Percentiles rank a stretch among this genome's conserved stretches.
These are phyloP conservation scores for Syrista parreyssii DNA, from an alignment of 2,888 invertebrate genomes.

Conservation along the genomic window DNA sequence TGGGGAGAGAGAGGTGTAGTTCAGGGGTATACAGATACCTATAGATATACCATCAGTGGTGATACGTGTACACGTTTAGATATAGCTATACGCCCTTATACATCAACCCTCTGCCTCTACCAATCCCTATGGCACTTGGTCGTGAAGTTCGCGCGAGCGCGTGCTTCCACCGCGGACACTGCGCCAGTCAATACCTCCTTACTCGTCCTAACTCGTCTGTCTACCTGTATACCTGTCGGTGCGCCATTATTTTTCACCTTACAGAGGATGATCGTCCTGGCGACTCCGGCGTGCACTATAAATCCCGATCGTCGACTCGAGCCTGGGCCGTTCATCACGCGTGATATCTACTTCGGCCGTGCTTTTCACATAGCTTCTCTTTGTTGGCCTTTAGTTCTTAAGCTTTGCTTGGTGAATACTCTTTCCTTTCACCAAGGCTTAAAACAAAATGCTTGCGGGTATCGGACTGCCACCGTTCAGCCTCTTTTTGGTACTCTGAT, in stretches of 20 bases:
- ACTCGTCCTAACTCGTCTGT: slow-evolving; percentile 13
- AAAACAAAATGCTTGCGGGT: neutral
- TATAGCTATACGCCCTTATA: neutral
- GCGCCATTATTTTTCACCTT: neutral
- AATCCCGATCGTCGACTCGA: neutral
- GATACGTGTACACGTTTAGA: neutral
- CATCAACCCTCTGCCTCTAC: slow-evolving; percentile 12
- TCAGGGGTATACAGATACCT: slow-evolving; percentile 16
- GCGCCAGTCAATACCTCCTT: slow-evolving; percentile 44
- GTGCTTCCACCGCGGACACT: slow-evolving; percentile 28
- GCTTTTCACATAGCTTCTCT: neutral
- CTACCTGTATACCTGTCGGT: neutral
- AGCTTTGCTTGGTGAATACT: neutral
- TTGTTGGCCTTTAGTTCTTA: neutral
- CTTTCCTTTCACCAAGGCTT: neutral
- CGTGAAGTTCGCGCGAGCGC: slow-evolving; percentile 43
- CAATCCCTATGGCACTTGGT: slow-evolving; percentile 24
- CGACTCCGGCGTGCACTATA: neutral
- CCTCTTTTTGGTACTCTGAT: neutral
- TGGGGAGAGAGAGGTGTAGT: slow-evolving; percentile 29
- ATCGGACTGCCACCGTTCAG: neutral
- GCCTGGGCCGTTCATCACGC: neutral
- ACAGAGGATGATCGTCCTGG: neutral
- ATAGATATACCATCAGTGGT: neutral
- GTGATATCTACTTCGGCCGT: neutral